Percentiles rank a stretch among this genome's conserved stretches.
phyloP scores from a whole-genome alignment of 2,113 vertebrate genomes.

The Bufo bufo region DNA sequence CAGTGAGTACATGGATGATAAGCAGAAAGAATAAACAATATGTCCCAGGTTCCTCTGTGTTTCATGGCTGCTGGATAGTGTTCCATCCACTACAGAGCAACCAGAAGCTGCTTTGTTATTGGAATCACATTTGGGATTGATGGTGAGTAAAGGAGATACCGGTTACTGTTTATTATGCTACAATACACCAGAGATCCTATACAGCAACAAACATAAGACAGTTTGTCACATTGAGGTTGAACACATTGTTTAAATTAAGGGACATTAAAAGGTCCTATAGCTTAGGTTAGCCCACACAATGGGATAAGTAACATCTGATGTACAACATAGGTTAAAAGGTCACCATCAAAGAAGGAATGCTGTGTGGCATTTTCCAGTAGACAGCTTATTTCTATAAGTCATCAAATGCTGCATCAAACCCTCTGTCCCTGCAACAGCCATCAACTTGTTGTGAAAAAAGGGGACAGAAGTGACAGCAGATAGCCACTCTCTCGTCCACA shows the following conservation, averaged over 20 bases:
- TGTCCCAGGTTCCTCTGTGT: not conserved
- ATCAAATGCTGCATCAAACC: constrained; percentile 23
- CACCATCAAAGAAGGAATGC: constrained; percentile 28
- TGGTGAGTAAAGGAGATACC: constrained; percentile 31
- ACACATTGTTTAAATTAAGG: constrained; percentile 52
- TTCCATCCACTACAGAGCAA: constrained; percentile 26
- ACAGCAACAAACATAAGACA: constrained; percentile 41
- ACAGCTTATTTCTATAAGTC: constrained; percentile 30
- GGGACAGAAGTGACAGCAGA: constrained; percentile 41
- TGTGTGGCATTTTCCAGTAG: constrained; percentile 16
- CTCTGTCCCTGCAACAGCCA: constrained; percentile 32
- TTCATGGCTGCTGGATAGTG: constrained; percentile 19
- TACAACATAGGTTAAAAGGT: constrained; percentile 26
- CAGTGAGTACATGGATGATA: constrained; percentile 15
- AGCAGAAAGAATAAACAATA: constrained; percentile 36
- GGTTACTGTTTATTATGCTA: constrained; percentile 54
- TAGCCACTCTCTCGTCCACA: not conserved
- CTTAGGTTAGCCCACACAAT: constrained; percentile 50
- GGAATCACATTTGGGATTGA: constrained; percentile 31
- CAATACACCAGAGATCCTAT: constrained; percentile 54
- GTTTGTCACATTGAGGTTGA: constrained; percentile 55
- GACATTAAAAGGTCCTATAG: constrained; percentile 47
- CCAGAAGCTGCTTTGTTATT: constrained; percentile 37
- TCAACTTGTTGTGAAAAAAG: not conserved
- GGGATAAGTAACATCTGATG: constrained; percentile 45